Conservation (phyloP, 2,888 invertebrate genomes). For the Shargacucullia verbasci region DNA sequence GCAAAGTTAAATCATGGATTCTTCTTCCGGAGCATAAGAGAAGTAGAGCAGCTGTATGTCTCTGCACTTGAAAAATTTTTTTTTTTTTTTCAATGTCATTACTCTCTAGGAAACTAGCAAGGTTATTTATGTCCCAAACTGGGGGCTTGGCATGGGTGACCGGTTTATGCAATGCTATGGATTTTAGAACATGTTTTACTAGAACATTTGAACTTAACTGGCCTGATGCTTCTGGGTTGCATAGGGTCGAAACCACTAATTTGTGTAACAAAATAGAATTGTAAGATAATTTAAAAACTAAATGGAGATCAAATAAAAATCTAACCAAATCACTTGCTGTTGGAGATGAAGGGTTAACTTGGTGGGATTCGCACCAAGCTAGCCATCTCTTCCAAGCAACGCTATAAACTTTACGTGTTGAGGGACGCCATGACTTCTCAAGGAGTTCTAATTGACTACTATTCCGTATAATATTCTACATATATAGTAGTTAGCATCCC, state of each 20-base stretch:
- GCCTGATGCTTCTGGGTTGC: too few relatives aligned
- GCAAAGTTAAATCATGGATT: too few relatives aligned
- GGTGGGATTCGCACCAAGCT: background rate
- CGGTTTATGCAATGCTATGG: background rate
- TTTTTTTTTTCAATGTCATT: too few relatives aligned
- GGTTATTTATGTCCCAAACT: background rate
- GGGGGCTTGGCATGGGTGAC: background rate
- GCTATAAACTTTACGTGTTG: background rate
- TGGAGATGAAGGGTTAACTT: background rate
- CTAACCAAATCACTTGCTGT: background rate
- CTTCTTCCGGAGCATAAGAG: too few relatives aligned
- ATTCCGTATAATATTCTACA: too few relatives aligned
- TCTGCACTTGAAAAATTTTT: too few relatives aligned
- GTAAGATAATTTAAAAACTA: background rate
- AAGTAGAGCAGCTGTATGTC: too few relatives aligned
- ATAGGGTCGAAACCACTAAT: too few relatives aligned
- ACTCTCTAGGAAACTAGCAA: too few relatives aligned
- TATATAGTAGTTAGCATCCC: conserved; percentile 9
- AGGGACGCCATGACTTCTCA: background rate
- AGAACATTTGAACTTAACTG: too few relatives aligned
- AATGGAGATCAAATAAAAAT: background rate
- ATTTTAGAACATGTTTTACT: too few relatives aligned
- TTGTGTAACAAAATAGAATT: conserved; percentile 1
- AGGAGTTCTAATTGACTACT: background rate
- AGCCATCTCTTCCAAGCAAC: background rate